phyloP scores from a whole-genome alignment of 2,113 vertebrate species.

The Daubentonia madagascariensis region DNA sequence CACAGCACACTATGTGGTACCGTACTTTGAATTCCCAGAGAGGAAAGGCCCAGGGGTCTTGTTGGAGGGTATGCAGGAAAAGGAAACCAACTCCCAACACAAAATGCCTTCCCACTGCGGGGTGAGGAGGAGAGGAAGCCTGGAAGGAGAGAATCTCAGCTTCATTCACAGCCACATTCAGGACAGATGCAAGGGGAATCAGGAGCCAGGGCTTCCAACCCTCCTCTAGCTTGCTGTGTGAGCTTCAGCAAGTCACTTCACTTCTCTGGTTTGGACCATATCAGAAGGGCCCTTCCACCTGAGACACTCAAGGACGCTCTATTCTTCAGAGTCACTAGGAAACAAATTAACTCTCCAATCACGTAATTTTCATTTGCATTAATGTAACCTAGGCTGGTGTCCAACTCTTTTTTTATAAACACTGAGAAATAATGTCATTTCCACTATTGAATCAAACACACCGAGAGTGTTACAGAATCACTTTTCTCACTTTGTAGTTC shows the following conservation, averaged over 20 bases:
- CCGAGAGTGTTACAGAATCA: neutral
- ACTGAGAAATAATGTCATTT: conserved; percentile 3
- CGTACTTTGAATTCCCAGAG: conserved; percentile 75
- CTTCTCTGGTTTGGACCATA: neutral
- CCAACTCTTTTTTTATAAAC: neutral
- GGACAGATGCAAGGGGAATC: neutral
- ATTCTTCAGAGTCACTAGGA: neutral
- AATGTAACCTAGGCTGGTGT: neutral
- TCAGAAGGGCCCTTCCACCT: neutral
- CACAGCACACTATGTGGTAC: conserved; percentile 27
- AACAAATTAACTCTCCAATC: neutral
- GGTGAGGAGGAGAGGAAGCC: neutral
- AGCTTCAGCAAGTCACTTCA: neutral
- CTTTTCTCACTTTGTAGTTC: conserved; percentile 25
- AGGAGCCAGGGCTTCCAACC: neutral
- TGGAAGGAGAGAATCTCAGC: neutral
- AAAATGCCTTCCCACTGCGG: neutral
- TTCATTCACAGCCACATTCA: neutral
- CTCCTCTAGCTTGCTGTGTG: neutral
- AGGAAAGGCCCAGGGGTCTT: conserved; percentile 77
- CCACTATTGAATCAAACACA: neutral
- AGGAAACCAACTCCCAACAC: conserved; percentile 79
- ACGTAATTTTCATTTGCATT: neutral
- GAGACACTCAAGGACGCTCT: neutral
- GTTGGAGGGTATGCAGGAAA: conserved; percentile 79